phyloP scores from a whole-genome alignment of 2,113 vertebrate species.

The Cyphomyrus plagiostoma region DNA sequence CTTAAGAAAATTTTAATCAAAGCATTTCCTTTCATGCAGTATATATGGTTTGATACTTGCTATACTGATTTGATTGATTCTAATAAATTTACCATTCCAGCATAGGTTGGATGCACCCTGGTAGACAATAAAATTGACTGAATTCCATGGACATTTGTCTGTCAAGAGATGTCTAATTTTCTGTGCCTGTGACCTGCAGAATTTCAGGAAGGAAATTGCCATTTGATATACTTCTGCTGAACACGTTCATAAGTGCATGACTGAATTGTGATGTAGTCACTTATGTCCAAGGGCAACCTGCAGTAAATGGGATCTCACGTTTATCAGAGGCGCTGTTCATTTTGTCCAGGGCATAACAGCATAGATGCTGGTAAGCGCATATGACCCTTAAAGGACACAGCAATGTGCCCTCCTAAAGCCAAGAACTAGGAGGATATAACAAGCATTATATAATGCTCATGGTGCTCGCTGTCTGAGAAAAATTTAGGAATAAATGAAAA shows the following conservation, averaged over 20 bases:
- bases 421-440: neutral
- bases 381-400: slow-evolving; percentile 7
- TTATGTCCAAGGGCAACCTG: neutral
- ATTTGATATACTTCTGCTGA: neutral
- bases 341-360: neutral
- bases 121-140: neutral
- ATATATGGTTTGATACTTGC: neutral
- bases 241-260: neutral
- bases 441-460: neutral
- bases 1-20: neutral
- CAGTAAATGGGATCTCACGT: neutral
- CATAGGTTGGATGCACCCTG: neutral
- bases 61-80: neutral
- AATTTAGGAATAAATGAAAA: neutral
- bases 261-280: neutral
- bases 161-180: slow-evolving; percentile 2
- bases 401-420: neutral
- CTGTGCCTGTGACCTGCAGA: neutral
- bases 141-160: neutral
- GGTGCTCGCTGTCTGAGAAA: neutral
- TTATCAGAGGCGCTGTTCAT: neutral
- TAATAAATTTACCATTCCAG: neutral
- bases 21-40: neutral
- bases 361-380: neutral
- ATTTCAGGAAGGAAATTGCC: neutral